Conservation (phyloP, 2,113 vertebrate species). For the Cheirogaleus medius region DNA sequence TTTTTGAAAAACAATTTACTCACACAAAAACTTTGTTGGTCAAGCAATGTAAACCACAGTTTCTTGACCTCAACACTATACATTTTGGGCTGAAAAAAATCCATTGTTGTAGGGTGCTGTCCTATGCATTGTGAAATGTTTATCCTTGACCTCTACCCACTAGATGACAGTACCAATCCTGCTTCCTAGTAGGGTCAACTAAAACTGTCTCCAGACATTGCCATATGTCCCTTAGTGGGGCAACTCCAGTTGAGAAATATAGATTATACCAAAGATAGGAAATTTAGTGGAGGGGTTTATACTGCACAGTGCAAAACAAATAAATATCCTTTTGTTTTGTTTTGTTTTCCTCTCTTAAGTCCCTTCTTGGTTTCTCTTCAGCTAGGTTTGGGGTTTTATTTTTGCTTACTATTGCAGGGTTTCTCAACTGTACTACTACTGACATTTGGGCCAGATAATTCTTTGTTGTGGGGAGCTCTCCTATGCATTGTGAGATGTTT, state of each 20-base stretch:
- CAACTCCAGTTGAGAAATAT: background rate
- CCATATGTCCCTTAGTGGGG: background rate
- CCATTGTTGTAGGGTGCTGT: background rate
- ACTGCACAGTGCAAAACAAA: background rate
- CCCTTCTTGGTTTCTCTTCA: background rate
- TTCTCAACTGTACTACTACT: background rate
- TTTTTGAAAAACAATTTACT: background rate
- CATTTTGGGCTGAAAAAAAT: background rate
- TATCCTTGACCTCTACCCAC: background rate
- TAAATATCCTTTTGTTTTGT: background rate
- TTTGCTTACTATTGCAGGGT: background rate
- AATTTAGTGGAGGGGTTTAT: background rate
- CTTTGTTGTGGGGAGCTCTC: background rate
- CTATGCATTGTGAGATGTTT: background rate
- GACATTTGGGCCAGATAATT: background rate
- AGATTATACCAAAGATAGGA: background rate
- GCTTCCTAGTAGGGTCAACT: background rate
- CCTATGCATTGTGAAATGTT: background rate
- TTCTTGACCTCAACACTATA: background rate
- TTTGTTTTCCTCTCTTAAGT: background rate
- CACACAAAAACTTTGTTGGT: background rate
- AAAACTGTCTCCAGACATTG: background rate
- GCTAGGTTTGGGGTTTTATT: background rate
- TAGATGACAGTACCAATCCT: background rate
- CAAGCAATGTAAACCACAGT: background rate